A percentile compares a stretch with the other conserved stretches of the same genome.
phyloP scores from a whole-genome alignment of 2,113 vertebrate genomes.

The Ahaetulla prasina region DNA sequence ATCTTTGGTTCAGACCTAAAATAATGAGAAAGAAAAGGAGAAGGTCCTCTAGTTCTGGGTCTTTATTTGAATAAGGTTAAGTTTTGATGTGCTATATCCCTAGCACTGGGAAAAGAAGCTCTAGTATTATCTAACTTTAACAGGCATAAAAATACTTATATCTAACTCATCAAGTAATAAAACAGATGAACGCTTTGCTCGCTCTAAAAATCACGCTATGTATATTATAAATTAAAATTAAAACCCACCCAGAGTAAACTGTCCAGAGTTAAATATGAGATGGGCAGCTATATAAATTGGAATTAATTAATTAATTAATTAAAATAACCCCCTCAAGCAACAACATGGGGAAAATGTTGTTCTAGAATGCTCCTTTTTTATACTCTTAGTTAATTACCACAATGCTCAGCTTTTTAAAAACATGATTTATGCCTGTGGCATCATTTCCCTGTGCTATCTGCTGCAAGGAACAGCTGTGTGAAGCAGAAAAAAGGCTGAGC shows the following conservation, averaged over 20 bases:
- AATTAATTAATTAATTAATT: background rate
- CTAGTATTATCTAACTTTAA: background rate
- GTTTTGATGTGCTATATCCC: background rate
- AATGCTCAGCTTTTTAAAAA: background rate
- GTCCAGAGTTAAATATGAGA: background rate
- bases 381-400: background rate
- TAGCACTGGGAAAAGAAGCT: background rate
- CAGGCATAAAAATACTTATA: background rate
- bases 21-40: background rate
- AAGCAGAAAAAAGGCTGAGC: background rate
- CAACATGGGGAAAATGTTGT: background rate
- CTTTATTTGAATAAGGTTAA: background rate
- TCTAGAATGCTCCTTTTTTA: background rate
- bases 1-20: slow-evolving; percentile 94
- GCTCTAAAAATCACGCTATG: background rate
- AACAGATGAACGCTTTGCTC: background rate
- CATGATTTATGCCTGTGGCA: background rate
- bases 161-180: background rate
- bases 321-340: background rate
- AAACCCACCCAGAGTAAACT: background rate
- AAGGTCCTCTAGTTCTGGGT: background rate
- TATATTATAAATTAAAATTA: background rate
- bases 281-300: background rate
- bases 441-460: background rate
- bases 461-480: background rate